A percentile compares a stretch with the other conserved stretches of the same genome.
Conservation (phyloP, 2,113 vertebrate genomes). For the Stomatorhinus ivindoensis region DNA sequence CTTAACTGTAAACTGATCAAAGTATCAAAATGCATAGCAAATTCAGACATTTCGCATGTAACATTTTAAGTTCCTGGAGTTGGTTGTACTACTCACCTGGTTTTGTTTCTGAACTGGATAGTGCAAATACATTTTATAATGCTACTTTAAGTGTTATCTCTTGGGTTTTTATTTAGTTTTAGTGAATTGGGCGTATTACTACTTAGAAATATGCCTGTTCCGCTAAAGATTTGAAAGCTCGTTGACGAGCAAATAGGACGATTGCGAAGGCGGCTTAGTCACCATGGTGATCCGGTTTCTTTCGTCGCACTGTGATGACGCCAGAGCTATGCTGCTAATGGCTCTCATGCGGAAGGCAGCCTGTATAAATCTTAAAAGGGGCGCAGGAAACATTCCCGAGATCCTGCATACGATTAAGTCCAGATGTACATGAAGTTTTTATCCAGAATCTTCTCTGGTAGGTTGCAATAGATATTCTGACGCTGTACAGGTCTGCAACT, state of each 20-base stretch:
- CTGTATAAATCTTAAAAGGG: conserved; percentile 24
- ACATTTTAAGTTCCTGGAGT: background rate
- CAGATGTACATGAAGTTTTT: conserved; percentile 54
- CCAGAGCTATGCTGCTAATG: conserved; percentile 27
- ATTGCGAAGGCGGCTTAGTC: background rate
- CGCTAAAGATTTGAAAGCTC: background rate
- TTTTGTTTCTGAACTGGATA: background rate
- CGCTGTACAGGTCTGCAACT: background rate
- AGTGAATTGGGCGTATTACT: background rate
- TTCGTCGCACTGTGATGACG: conserved; percentile 51
- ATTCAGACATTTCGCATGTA: background rate
- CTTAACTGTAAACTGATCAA: background rate
- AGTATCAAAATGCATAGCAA: background rate
- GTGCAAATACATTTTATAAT: background rate
- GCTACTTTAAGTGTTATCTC: background rate
- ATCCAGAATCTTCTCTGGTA: conserved; percentile 56
- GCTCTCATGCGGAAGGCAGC: conserved; percentile 29
- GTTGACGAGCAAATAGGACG: background rate
- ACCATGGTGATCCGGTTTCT: background rate
- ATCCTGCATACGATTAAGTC: conserved; percentile 16
- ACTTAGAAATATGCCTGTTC: background rate
- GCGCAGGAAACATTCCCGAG: conserved; percentile 2
- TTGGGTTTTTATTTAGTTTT: background rate
- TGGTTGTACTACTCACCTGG: background rate
- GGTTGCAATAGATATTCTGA: conserved; percentile 15